These are phyloP conservation scores for Xestia xanthographa DNA, from an alignment of 2,888 invertebrate genomes.

Conservation along the genomic window DNA sequence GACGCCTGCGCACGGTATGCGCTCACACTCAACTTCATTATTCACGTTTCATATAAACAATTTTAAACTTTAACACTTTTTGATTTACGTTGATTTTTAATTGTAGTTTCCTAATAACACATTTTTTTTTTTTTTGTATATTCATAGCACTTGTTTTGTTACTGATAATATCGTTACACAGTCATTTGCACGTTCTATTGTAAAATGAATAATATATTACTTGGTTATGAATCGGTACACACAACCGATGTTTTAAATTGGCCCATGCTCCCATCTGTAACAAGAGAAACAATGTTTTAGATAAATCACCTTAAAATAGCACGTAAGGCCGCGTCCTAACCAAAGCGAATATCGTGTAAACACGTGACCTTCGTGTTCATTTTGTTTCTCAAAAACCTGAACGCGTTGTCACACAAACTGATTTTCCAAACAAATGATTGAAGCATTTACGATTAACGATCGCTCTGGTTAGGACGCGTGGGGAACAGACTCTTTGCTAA, in stretches of 20 bases:
- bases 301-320: neutral
- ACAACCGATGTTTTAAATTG: slow-evolving; percentile 49
- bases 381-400: neutral
- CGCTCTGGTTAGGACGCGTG: neutral
- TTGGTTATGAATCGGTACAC: slow-evolving; percentile 43
- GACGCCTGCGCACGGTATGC: slow-evolving; percentile 97
- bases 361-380: neutral
- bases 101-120: slow-evolving; percentile 34
- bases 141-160: slow-evolving; percentile 29
- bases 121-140: neutral
- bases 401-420: neutral
- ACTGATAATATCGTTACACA: slow-evolving; percentile 18
- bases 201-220: slow-evolving; percentile 32
- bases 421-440: neutral
- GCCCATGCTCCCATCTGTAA: slow-evolving; percentile 67
- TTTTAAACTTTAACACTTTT: slow-evolving; percentile 43
- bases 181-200: slow-evolving; percentile 49
- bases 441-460: neutral
- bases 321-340: neutral
- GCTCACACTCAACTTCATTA: slow-evolving; percentile 96
- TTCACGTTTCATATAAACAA: slow-evolving; percentile 49
- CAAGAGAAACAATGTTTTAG: slow-evolving; percentile 47
- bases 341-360: neutral
- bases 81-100: slow-evolving; percentile 35
- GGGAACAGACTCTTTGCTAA: neutral